Percentiles rank a stretch among this genome's conserved stretches.
These are phyloP conservation scores for Callitettix versicolor DNA, from an alignment of 1,140 invertebrate species.

Conservation along the genomic window DNA sequence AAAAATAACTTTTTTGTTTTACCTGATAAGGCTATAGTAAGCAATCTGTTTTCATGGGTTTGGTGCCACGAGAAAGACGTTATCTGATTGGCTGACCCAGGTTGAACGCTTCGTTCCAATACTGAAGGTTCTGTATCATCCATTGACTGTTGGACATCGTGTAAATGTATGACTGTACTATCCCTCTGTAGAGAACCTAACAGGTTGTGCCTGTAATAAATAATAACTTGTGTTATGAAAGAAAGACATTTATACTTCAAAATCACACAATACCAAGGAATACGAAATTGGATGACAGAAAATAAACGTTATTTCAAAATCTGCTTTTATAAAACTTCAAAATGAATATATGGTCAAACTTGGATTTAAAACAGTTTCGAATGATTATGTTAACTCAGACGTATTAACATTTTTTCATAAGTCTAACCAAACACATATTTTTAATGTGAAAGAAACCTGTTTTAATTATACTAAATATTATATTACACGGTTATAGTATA, in stretches of 20 bases:
- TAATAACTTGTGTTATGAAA: conserved; percentile 6
- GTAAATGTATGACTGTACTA: conserved; percentile 51
- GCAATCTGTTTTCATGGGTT: conserved; percentile 58
- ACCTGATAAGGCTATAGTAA: conserved; percentile 54
- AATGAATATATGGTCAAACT: too few relatives aligned
- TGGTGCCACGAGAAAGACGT: conserved; percentile 79
- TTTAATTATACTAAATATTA: too few relatives aligned
- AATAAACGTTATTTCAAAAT: too few relatives aligned
- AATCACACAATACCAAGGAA: conserved; percentile 1
- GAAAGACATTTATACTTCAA: not conserved
- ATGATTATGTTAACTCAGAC: too few relatives aligned
- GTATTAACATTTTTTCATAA: too few relatives aligned
- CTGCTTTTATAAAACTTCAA: too few relatives aligned
- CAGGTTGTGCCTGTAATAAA: conserved; percentile 51
- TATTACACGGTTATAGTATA: too few relatives aligned
- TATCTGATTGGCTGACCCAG: conserved; percentile 40
- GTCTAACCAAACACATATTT: too few relatives aligned
- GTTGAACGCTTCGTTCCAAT: conserved; percentile 57
- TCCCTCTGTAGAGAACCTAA: conserved; percentile 66
- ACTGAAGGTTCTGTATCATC: conserved; percentile 63
- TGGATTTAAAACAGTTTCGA: too few relatives aligned
- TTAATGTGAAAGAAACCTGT: too few relatives aligned
- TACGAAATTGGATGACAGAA: too few relatives aligned
- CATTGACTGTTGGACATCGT: conserved; percentile 68
- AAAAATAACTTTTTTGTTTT: too few relatives aligned